Base-by-base conservation (phyloP, 2,797 vertebrate genomes). In the Acanthiza pusilla region DNA sequence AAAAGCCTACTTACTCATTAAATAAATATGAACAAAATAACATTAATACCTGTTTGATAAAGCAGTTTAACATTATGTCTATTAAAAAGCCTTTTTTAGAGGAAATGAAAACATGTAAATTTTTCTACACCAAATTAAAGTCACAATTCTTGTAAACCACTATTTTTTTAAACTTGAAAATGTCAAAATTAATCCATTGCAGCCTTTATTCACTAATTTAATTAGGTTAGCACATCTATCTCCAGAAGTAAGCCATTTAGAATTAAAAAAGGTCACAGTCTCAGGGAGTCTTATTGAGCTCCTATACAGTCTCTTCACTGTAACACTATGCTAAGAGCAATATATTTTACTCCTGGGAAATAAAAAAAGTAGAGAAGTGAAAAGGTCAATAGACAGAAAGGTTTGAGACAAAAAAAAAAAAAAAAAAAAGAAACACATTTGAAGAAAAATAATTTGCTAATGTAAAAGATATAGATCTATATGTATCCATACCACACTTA, bases 191-290 rank as follows among this genome's bases (percentile, higher is more conserved):
- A 85, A 89, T 92, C 18, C 9, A 70, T 6, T 89, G 53, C n/a
- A 73, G 18, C 5, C 10, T 80, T 67, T 67, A 32, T n/a, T 2
- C 38, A 29, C n/a, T 94, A 77, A 93, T 91, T 89, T 63, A 91
- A 88, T 94, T 79, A 85, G 32, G 32, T 76, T 74, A 74, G 26
- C 42, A 57, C 21, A 80, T 38, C 63, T 74, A 73, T 70, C 71
- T 94, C 65, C 42, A 70, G 67, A 80, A 85, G 43, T 66, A 89
- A 92, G 48, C 25, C 73, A 90, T 89, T 76, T 73, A 80, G 36
- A 12, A 26, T 53, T 72, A 71, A 51, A 67, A 94, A 89, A 85
- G 40, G 23, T 79, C 63, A 87, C 8, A 32, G 30, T 47, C 63
- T 88, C 54, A 66, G 62, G 74, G 87, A 89, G 47, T 8, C 36